These are phyloP conservation scores for Colistium nudipinnis DNA, from an alignment of 2,113 vertebrate genomes.

Conservation along the genomic window DNA sequence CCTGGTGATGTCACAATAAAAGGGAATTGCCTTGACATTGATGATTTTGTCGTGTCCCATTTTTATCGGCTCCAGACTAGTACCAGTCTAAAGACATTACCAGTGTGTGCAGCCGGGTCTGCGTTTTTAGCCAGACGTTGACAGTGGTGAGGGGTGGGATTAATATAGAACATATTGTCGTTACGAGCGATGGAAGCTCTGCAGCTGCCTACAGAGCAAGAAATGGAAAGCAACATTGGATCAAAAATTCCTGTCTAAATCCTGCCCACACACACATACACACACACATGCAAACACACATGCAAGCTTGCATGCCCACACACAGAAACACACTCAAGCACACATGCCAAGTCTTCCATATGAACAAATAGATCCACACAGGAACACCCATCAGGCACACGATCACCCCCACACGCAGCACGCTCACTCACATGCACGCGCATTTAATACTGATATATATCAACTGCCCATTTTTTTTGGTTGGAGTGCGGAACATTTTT, in stretches of 20 bases:
- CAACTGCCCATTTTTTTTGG: slow-evolving; percentile 60
- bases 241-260: slow-evolving; percentile 47
- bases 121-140: slow-evolving; percentile 45
- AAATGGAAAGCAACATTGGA: slow-evolving; percentile 56
- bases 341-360: slow-evolving; percentile 38
- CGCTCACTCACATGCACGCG: slow-evolving; percentile 42
- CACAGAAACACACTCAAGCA: slow-evolving; percentile 26
- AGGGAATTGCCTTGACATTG: slow-evolving; percentile 40
- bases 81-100: slow-evolving; percentile 56
- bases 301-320: slow-evolving; percentile 27
- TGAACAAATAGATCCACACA: slow-evolving; percentile 62
- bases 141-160: slow-evolving; percentile 56
- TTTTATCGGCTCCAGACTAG: slow-evolving; percentile 51
- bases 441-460: slow-evolving; percentile 72
- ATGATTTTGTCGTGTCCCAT: slow-evolving; percentile 54
- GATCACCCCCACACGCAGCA: slow-evolving; percentile 24
- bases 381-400: slow-evolving; percentile 52
- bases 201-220: slow-evolving; percentile 67
- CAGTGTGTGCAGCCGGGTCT: slow-evolving; percentile 39
- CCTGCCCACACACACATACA: slow-evolving; percentile 27
- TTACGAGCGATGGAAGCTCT: slow-evolving; percentile 66
- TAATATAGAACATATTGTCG: slow-evolving; percentile 74
- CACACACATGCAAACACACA: slow-evolving; percentile 27
- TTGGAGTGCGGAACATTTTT: slow-evolving; percentile 48
- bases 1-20: slow-evolving; percentile 14